These are phyloP conservation scores for Probosciger aterrimus DNA, from an alignment of 2,113 vertebrate genomes.

Conservation along the genomic window DNA sequence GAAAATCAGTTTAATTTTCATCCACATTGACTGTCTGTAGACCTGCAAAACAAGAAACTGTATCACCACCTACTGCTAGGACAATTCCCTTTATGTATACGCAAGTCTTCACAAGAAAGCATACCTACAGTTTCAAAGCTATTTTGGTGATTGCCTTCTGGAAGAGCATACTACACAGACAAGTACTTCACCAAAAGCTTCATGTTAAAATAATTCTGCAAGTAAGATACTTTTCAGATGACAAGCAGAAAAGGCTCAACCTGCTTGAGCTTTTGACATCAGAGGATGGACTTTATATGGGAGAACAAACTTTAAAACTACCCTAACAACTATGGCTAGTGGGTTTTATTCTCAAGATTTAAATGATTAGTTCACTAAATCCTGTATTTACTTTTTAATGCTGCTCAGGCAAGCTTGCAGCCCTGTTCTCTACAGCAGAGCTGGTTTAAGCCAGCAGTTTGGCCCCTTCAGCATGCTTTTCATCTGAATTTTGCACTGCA, in stretches of 20 bases:
- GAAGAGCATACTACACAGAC: not conserved
- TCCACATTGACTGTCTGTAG: constrained; percentile 96
- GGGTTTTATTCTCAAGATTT: not conserved
- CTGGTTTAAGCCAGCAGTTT: not conserved
- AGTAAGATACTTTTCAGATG: not conserved
- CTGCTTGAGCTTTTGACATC: not conserved
- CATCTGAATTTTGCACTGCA: not conserved
- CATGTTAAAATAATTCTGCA: not conserved
- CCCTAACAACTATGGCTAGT: rapidly evolving
- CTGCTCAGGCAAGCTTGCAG: not conserved
- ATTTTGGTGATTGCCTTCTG: not conserved
- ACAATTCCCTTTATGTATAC: not conserved
- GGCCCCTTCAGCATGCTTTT: not conserved
- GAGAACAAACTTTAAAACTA: not conserved
- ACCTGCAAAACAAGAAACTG: constrained; percentile 73
- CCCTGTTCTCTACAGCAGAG: not conserved
- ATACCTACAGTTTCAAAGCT: not conserved
- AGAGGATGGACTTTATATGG: not conserved
- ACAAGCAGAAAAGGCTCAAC: not conserved
- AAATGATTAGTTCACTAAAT: not conserved
- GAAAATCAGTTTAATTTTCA: constrained; percentile 83
- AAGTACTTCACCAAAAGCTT: not conserved
- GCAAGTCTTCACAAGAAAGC: not conserved
- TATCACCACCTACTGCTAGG: not conserved
- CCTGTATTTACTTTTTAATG: not conserved